Evolutionary conservation across 2,113 vertebrate genomes (phyloP).

Genomic region (Corythoichthys haematopterus): DNA sequence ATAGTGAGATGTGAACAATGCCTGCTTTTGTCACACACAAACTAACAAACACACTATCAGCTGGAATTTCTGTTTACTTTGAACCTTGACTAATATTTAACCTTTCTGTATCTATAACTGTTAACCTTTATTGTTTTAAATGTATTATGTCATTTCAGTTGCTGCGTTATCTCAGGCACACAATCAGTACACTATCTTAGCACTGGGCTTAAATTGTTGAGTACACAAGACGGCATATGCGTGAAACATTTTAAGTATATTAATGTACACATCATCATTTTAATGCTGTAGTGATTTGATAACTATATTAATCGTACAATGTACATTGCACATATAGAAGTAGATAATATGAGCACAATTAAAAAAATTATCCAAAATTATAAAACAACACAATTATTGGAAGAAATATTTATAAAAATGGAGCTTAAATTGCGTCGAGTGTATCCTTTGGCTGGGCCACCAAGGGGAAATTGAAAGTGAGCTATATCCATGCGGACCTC

Average conservation of each 20-base stretch:
- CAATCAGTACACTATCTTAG: not conserved
- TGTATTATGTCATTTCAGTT: slow-evolving; percentile 1
- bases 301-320: too few relatives aligned
- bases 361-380: too few relatives aligned
- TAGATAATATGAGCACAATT: too few relatives aligned
- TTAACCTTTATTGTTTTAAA: not conserved
- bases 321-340: not conserved
- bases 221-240: not conserved
- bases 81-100: slow-evolving; percentile 19
- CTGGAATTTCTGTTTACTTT: slow-evolving; percentile 29
- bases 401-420: too few relatives aligned
- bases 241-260: not conserved
- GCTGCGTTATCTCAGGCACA: not conserved
- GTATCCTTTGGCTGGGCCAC: too few relatives aligned
- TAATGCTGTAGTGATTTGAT: too few relatives aligned
- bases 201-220: not conserved
- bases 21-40: slow-evolving; percentile 18
- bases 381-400: too few relatives aligned
- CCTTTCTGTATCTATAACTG: not conserved
- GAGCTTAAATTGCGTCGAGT: too few relatives aligned
- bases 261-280: too few relatives aligned
- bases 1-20: slow-evolving; percentile 28
- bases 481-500: not conserved
- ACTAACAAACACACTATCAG: slow-evolving; percentile 20
- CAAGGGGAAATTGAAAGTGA: not conserved